phyloP scores from a whole-genome alignment of 2,888 invertebrate species.

The Terebella lapidaria region DNA sequence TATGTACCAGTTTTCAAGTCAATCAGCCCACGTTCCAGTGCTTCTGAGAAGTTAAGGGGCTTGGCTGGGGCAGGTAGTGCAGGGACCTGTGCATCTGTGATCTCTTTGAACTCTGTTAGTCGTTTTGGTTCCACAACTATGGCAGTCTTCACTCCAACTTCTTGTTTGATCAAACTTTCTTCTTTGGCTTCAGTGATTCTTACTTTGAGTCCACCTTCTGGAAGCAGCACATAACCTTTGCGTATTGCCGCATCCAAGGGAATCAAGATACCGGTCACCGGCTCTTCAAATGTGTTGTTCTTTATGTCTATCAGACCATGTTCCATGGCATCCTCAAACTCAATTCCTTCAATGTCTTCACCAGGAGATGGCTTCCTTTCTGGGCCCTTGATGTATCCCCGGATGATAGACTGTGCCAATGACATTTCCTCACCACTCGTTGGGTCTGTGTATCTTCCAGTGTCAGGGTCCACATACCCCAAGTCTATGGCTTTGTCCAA shows the following conservation, averaged over 20 bases:
- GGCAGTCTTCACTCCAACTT: background rate
- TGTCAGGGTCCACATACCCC: conserved; percentile 73
- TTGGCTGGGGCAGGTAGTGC: background rate
- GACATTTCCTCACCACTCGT: conserved; percentile 56
- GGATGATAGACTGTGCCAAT: conserved; percentile 17
- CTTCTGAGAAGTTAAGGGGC: conserved; percentile 35
- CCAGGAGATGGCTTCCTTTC: conserved; percentile 6
- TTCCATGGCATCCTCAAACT: conserved; percentile 27
- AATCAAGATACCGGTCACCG: conserved; percentile 31
- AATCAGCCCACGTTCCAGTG: conserved; percentile 32
- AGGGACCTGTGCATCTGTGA: background rate
- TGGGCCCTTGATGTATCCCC: conserved; percentile 21
- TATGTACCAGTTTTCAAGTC: conserved; percentile 32
- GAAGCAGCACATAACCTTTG: conserved; percentile 27
- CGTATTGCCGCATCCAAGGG: conserved; percentile 29
- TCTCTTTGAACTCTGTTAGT: background rate
- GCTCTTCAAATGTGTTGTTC: conserved; percentile 25
- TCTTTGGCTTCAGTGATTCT: conserved; percentile 15
- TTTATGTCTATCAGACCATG: conserved; percentile 26
- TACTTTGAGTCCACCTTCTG: conserved; percentile 19
- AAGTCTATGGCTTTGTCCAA: conserved; percentile 73
- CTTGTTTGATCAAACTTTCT: conserved; percentile 6
- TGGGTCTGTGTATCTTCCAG: conserved; percentile 59
- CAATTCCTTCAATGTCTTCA: conserved; percentile 23
- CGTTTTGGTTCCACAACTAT: background rate